These are phyloP conservation scores for Papilio elwesi DNA, from an alignment of 2,888 invertebrate species.

Conservation along the genomic window DNA sequence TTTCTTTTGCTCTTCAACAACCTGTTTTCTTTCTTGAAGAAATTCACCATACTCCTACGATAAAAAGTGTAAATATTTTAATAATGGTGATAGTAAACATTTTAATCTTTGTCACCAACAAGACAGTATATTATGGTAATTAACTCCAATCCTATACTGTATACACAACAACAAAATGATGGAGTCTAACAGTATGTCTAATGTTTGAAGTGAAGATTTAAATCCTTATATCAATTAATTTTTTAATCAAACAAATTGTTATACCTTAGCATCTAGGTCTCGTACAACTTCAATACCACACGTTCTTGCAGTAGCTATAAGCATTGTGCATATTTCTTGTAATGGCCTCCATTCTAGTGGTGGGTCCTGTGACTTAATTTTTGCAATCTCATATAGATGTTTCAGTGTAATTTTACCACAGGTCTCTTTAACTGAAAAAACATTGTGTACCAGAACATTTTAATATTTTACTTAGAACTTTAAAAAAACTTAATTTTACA, in stretches of 20 bases:
- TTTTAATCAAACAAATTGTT: neutral
- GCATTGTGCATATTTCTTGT: conserved; percentile 90
- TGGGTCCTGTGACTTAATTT: conserved; percentile 96
- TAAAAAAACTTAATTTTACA: no score
- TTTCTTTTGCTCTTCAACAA: conserved; percentile 89
- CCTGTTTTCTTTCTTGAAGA: conserved; percentile 88
- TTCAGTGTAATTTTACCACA: conserved; percentile 96
- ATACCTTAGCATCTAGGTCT: conserved; percentile 87
- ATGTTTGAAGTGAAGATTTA: no score
- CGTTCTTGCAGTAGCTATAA: conserved; percentile 90
- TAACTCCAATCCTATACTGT: no score
- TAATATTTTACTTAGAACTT: neutral
- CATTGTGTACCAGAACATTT: neutral
- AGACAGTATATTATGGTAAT: no score
- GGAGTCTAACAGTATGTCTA: no score
- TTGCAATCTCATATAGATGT: conserved; percentile 98
- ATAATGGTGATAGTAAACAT: no score
- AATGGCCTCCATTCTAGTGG: conserved; percentile 85
- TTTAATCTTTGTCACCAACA: no score
- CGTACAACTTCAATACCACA: conserved; percentile 94
- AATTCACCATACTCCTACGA: conserved; percentile 91
- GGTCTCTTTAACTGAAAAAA: conserved; percentile 86
- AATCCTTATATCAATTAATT: neutral
- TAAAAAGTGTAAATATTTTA: neutral
- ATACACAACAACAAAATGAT: no score